Evolutionary conservation across 2,888 invertebrate genomes (phyloP), one percentile per base, ranked within the genome.

Genomic region (Chaetoderma sp.): DNA sequence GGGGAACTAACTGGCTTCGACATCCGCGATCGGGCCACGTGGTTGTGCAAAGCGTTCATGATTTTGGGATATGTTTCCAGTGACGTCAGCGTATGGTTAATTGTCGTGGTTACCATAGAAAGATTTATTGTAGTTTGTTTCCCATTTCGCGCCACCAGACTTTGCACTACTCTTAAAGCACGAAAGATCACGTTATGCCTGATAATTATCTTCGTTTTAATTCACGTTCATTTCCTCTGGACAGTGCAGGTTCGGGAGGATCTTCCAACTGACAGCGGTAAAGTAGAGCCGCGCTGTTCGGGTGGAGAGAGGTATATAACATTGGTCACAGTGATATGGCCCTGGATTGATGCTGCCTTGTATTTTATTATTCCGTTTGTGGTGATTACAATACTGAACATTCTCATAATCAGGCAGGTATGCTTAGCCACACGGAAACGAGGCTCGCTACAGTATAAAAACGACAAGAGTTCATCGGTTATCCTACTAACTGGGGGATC

Each of bases 71-170:
- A 82, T 56, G 76, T 79, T 56, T 74, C 76, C 56, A 83, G 83
- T 61, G 83, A 83, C 54, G 75, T 81, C 52, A 82, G 82, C 4
- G 85, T 83, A 3, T 85, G 84, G 84, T 69, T 85, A 13, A 84
- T 85, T 54, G 79, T 84, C 13, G 83, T 84, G 0, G 80, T 85
- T 4, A 85, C 85, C 0, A 75, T 82, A 21, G 85, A 85, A 63
- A 67, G 85, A 10, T 83, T 79, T 59, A 79, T 84, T 25, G 84
- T 81, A n/a, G 85, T 85, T 0, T 80, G 80, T 50, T 74, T 78
- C 47, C 85, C 85, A 1, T 74, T 85, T 4, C 74, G 76, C 39
- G 83, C 83, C 6, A 78, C 73, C 28, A 55, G 74, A 23, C 74
- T 81, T 65, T 84, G 83, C 64, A 82, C 78, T 58, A 65, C 74